These are phyloP conservation scores for Monochamus saltuarius DNA, from an alignment of 1,140 invertebrate genomes.

Conservation along the genomic window DNA sequence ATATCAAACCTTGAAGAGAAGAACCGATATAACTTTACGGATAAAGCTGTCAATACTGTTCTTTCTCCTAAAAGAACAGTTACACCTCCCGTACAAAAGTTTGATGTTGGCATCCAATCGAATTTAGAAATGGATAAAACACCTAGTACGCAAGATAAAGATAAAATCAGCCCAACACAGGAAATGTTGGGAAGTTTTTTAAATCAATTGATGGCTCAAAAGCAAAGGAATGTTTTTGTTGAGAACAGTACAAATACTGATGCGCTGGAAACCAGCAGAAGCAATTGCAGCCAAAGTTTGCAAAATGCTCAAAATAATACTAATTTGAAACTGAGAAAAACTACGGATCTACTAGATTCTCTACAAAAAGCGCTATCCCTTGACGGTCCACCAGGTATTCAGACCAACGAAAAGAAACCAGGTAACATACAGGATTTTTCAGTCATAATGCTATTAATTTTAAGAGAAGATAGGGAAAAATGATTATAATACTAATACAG, in stretches of 20 bases:
- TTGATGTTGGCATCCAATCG: slow-evolving; percentile 31
- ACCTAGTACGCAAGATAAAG: neutral
- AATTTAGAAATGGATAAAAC: slow-evolving; percentile 19
- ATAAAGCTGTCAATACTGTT: slow-evolving; percentile 4
- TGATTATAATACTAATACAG: no score
- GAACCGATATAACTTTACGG: neutral
- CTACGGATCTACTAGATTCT: slow-evolving; percentile 53
- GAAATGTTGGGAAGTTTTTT: slow-evolving; percentile 31
- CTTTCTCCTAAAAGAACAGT: neutral
- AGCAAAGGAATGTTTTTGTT: slow-evolving; percentile 14
- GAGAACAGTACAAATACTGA: slow-evolving; percentile 35
- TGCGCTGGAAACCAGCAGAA: neutral
- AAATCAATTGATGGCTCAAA: slow-evolving; percentile 30
- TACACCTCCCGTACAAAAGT: slow-evolving; percentile 7
- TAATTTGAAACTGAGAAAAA: slow-evolving; percentile 38
- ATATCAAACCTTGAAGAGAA: no score
- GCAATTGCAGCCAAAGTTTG: neutral
- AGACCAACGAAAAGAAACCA: slow-evolving; percentile 2
- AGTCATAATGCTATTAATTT: no score
- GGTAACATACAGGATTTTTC: neutral
- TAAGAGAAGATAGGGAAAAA: no score
- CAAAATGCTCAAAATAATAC: slow-evolving; percentile 2
- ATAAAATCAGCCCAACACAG: slow-evolving; percentile 9
- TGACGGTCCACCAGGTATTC: slow-evolving; percentile 1
- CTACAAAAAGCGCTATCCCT: slow-evolving; percentile 50